Base-by-base conservation (phyloP, 2,888 invertebrate genomes). In the Melolontha melolontha region DNA sequence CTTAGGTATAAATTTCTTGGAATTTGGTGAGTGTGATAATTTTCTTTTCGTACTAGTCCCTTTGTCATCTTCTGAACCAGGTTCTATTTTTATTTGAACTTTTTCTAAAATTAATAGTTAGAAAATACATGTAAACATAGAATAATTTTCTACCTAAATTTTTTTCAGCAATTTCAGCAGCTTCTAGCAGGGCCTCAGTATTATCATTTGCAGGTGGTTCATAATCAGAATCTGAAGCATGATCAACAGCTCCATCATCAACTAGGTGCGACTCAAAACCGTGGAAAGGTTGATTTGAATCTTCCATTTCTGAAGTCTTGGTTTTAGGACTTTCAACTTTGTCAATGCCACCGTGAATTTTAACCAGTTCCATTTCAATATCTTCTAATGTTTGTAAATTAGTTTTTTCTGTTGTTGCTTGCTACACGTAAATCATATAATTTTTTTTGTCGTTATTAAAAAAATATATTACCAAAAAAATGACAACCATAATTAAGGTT, bases 351-450 rank as follows among this genome's bases (percentile, higher is more conserved):
- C 77, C 79, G 65, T 82, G 80, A 52, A 83, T 80, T 74, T 80
- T 79, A n/a, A 79, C 81, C 55, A 83, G 67, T 67, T 79, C 79
- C 75, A 80, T 78, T 74, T 83, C 82, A 66, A 84, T 81, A 64
- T 82, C 83, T 66, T 81, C 80, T 41, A 81, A 76, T n/a, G 79
- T 75, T 64, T 78, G 74, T 12, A 77, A 72, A 34, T 57, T 71
- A 6, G 70, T 59, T 55, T 73, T 74, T 51, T 71, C 69, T 2
- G 51, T 44, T 8, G 59, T 4, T 1, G 29, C 55, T 55, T 66
- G 65, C 65, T 66, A 29, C 52, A 59, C 44, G 27, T n/a, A 29
- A 34, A 34, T 6, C 1, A 34, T 34, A 34, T 34, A 34, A 34
- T 5, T 6, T 10, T 34, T 29, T n/a, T n/a, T n/a, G n/a, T n/a